Evolutionary conservation across 2,888 invertebrate species (phyloP).

Genomic region (Sturmia bella): DNA sequence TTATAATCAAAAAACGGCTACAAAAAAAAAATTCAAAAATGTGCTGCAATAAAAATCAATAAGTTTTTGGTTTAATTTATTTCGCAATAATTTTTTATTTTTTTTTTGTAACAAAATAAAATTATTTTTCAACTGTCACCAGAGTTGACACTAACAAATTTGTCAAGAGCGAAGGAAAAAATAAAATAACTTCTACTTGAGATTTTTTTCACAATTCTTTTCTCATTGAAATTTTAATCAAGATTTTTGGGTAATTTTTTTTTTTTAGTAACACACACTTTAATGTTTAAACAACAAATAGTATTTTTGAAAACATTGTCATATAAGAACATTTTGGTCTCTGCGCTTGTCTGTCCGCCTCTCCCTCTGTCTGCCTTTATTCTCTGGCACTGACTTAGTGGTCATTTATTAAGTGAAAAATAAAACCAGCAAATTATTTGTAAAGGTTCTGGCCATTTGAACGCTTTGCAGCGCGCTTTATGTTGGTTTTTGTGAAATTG

Average conservation of each 20-base stretch:
- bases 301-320: constrained; percentile 36
- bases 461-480: neutral
- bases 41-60: constrained; percentile 49
- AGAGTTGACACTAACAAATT: constrained; percentile 66
- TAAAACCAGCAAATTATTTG: constrained; percentile 42
- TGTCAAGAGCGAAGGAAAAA: constrained; percentile 28
- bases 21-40: neutral
- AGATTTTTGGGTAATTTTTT: constrained; percentile 29
- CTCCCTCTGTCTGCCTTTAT: constrained; percentile 10
- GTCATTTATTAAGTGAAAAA: constrained; percentile 49
- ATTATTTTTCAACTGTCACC: constrained; percentile 65
- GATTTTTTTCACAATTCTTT: constrained; percentile 8
- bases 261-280: constrained; percentile 42
- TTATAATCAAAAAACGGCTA: neutral
- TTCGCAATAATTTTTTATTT: constrained; percentile 5
- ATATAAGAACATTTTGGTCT: constrained; percentile 38
- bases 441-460: constrained; percentile 10
- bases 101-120: constrained; percentile 23
- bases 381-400: constrained; percentile 9
- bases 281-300: constrained; percentile 59
- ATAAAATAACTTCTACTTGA: constrained; percentile 11
- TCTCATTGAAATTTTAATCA: constrained; percentile 46
- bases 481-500: neutral
- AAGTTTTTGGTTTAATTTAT: constrained; percentile 24
- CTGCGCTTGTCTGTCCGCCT: neutral